phyloP scores from a whole-genome alignment of 1,140 invertebrate genomes.

The Zaprionus davidi region DNA sequence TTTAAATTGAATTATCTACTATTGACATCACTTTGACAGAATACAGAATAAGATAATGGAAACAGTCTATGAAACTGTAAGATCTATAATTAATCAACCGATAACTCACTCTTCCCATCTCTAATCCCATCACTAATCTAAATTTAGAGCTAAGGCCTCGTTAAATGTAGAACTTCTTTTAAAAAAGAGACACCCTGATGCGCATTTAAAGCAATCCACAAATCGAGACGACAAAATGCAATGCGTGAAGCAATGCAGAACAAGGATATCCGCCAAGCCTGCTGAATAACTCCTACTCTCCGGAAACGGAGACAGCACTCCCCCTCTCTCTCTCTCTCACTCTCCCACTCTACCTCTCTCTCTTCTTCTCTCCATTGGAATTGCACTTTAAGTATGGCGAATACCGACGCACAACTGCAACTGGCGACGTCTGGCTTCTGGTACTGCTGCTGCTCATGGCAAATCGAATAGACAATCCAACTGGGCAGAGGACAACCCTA shows the following conservation, averaged over 20 bases:
- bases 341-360: neutral
- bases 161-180: neutral
- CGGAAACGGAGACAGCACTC: neutral
- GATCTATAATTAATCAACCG: too few species aligned
- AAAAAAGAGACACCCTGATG: neutral
- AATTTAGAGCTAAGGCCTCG: neutral
- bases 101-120: too few species aligned
- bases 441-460: too few species aligned
- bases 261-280: constrained; percentile 1
- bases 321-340: neutral
- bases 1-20: too few species aligned
- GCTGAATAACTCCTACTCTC: neutral
- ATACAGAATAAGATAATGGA: too few species aligned
- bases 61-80: too few species aligned
- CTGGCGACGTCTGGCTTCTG: constrained; percentile 20
- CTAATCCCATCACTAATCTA: too few species aligned
- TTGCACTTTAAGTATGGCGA: constrained; percentile 15
- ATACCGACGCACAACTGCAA: constrained; percentile 29
- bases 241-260: constrained; percentile 23
- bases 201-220: constrained; percentile 46
- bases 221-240: constrained; percentile 19
- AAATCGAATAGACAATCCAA: constrained; percentile 37
- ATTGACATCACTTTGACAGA: too few species aligned
- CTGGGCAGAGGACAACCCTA: neutral
- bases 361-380: neutral